Percentiles rank a stretch among this genome's conserved stretches.
phyloP scores from a whole-genome alignment of 1,140 invertebrate species.

The Philaenus spumarius region DNA sequence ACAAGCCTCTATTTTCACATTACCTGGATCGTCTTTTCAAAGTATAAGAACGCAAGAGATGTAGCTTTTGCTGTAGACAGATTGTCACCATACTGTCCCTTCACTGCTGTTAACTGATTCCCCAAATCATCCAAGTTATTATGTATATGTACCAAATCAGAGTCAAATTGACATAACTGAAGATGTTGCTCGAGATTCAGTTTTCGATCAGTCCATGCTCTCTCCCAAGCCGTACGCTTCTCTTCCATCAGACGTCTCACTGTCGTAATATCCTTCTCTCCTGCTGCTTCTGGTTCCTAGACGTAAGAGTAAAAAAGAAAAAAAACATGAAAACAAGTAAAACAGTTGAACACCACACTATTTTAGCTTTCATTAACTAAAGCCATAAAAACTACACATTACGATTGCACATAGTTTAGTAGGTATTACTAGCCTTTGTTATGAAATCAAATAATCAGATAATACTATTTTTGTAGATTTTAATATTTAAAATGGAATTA shows the following conservation, averaged over 20 bases:
- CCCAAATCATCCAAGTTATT: conserved; percentile 59
- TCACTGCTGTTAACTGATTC: conserved; percentile 52
- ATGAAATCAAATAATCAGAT: too few relatives aligned
- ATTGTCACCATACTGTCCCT: conserved; percentile 65
- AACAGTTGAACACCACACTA: too few relatives aligned
- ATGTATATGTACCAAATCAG: conserved; percentile 67
- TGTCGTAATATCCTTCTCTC: conserved; percentile 60
- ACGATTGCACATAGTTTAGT: too few relatives aligned
- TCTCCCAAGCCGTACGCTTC: conserved; percentile 49
- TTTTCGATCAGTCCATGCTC: conserved; percentile 51
- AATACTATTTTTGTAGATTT: too few relatives aligned
- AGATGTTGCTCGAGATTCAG: conserved; percentile 54
- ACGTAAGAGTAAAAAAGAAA: too few relatives aligned
- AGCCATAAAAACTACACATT: too few relatives aligned
- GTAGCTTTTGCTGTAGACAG: conserved; percentile 58
- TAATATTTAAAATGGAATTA: too few relatives aligned
- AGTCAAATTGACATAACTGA: conserved; percentile 60
- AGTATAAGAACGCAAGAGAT: conserved; percentile 64
- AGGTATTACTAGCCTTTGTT: neutral
- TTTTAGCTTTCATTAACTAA: too few relatives aligned
- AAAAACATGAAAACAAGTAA: conserved; percentile 24
- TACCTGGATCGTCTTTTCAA: conserved; percentile 74
- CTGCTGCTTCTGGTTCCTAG: conserved; percentile 60
- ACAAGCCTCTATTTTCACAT: too few relatives aligned
- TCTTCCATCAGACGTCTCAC: conserved; percentile 53